Evolutionary conservation across 1,140 invertebrate species (phyloP).

Genomic region (Gryllus bimaculatus): DNA sequence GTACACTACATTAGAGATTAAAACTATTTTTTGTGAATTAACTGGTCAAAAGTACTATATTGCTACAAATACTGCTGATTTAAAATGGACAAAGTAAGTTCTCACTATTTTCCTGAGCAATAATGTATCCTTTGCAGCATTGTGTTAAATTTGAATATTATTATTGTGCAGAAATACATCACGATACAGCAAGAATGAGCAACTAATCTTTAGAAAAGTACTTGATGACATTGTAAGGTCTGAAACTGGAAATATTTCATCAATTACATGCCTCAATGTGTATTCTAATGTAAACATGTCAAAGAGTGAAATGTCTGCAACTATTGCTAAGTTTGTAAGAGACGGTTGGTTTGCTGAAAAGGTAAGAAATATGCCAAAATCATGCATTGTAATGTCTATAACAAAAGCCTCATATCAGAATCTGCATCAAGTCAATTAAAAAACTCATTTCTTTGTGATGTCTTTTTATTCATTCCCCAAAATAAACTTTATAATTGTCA

Average conservation of each 20-base stretch:
- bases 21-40: not conserved
- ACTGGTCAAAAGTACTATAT: not conserved
- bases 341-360: not conserved
- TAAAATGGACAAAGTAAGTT: not conserved
- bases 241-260: not conserved
- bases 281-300: not conserved
- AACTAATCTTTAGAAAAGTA: constrained; percentile 6
- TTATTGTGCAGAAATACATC: not conserved
- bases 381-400: too few species aligned
- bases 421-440: not conserved
- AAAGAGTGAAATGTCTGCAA: not conserved
- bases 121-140: not conserved
- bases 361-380: not conserved
- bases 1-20: not conserved
- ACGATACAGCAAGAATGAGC: not conserved
- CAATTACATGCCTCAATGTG: constrained; percentile 2
- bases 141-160: not conserved
- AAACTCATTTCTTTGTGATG: not conserved
- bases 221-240: constrained; percentile 8
- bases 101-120: not conserved
- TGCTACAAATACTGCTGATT: not conserved
- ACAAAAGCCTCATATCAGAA: too few species aligned
- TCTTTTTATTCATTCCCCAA: not conserved
- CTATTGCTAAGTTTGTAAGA: not conserved
- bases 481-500: too few species aligned